Percentiles rank a stretch among this genome's conserved stretches.
Evolutionary conservation across 30 jellyfish, hydroid and myxozoan species (phyloP).

Genomic region (Sanderia malayensis): DNA sequence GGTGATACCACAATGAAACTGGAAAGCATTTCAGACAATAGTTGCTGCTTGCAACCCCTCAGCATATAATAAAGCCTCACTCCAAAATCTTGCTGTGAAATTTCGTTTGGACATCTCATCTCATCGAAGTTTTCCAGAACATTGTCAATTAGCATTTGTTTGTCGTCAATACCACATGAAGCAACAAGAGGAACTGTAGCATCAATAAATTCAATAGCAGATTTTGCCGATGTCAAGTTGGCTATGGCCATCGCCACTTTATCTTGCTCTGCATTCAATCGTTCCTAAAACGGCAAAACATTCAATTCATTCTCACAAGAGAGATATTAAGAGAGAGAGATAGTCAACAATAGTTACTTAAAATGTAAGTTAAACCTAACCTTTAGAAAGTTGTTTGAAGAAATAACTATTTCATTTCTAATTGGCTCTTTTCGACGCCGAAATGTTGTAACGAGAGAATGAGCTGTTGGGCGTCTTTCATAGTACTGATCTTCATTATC

Average conservation of each 20-base stretch:
- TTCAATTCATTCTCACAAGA: background rate
- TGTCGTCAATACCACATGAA: slow-evolving; percentile 23
- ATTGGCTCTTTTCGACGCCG: slow-evolving; percentile 1
- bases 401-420: slow-evolving; percentile 5
- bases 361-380: slow-evolving; percentile 4
- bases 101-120: slow-evolving; percentile 21
- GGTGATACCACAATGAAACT: slow-evolving; percentile 40
- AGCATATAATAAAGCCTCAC: slow-evolving; percentile 31
- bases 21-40: slow-evolving; percentile 40
- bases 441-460: slow-evolving; percentile 8
- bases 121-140: slow-evolving; percentile 24
- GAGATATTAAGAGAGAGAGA: background rate
- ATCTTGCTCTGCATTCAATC: slow-evolving; percentile 13
- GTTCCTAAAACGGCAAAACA: slow-evolving; percentile 12
- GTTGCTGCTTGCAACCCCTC: slow-evolving; percentile 22
- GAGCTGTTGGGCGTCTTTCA: slow-evolving; percentile 4
- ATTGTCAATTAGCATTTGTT: slow-evolving; percentile 6
- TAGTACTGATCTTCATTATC: background rate
- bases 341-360: slow-evolving; percentile 5
- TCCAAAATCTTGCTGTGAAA: slow-evolving; percentile 22
- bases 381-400: slow-evolving; percentile 22
- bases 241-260: slow-evolving; percentile 15
- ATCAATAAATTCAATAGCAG: slow-evolving; percentile 13
- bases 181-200: slow-evolving; percentile 19
- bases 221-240: slow-evolving; percentile 27